These are phyloP conservation scores for Drosophila ogumai DNA, from an alignment of 1,140 invertebrate genomes.

Conservation along the genomic window DNA sequence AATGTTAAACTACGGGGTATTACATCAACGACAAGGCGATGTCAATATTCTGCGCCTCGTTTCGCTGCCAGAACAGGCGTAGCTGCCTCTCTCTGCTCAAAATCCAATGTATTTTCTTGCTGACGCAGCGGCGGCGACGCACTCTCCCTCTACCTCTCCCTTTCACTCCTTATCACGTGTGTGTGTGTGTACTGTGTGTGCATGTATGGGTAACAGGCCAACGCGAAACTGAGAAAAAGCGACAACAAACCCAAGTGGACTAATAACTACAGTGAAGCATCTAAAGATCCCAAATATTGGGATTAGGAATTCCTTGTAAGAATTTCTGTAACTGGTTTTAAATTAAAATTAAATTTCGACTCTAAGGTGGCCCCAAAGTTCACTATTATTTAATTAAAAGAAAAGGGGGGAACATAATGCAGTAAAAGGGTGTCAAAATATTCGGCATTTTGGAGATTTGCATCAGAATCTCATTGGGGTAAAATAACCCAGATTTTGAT, in stretches of 20 bases:
- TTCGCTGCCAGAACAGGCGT: slow-evolving; percentile 16
- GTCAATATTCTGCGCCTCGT: slow-evolving; percentile 36
- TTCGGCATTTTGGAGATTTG: slow-evolving; percentile 15
- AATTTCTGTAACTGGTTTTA: neutral
- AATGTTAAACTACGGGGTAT: slow-evolving; percentile 8
- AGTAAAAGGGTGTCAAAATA: slow-evolving; percentile 20
- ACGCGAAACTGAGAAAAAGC: slow-evolving; percentile 51
- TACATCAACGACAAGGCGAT: slow-evolving; percentile 26
- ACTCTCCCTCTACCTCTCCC: slow-evolving; percentile 10
- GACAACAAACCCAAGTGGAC: slow-evolving; percentile 41
- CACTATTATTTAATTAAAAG: slow-evolving; percentile 4
- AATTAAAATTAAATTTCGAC: neutral
- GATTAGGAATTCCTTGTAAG: neutral
- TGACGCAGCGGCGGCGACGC: slow-evolving; percentile 63
- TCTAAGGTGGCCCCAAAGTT: neutral
- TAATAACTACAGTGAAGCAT: slow-evolving; percentile 13
- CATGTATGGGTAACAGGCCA: slow-evolving; percentile 38
- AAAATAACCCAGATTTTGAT: slow-evolving; percentile 36
- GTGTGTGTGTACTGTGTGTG: neutral
- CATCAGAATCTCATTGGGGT: slow-evolving; percentile 13
- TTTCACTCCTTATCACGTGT: neutral
- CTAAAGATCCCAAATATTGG: neutral
- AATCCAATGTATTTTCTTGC: slow-evolving; percentile 63
- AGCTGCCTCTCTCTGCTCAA: slow-evolving; percentile 20
- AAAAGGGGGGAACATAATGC: neutral